Conservation (phyloP, 2,113 vertebrate species). For the Acanthochromis polyacanthus region DNA sequence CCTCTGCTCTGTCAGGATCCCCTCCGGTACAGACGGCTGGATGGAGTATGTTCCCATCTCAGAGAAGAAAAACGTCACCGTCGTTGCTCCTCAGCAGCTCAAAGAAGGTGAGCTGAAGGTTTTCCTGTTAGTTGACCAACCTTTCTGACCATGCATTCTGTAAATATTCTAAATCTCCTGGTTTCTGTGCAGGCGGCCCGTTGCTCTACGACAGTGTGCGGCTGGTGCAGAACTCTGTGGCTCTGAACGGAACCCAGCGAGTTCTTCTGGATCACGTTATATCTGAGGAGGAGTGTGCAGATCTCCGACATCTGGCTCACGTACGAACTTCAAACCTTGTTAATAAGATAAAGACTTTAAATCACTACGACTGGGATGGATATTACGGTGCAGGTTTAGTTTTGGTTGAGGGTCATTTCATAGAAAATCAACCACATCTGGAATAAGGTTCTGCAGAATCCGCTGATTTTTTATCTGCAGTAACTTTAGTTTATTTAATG, state of each 20-base stretch:
- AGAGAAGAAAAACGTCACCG: conserved; percentile 83
- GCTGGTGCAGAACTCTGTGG: conserved; percentile 90
- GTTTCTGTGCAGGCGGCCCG: conserved; percentile 87
- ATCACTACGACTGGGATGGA: too few species aligned
- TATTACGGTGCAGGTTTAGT: neutral
- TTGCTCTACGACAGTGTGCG: conserved; percentile 88
- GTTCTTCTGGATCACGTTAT: conserved; percentile 94
- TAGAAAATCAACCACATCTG: too few species aligned
- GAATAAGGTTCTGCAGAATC: too few species aligned
- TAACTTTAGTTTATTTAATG: too few species aligned
- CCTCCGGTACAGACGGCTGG: conserved; percentile 87
- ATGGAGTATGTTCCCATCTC: conserved; percentile 86
- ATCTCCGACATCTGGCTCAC: conserved; percentile 89
- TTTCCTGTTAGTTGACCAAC: neutral
- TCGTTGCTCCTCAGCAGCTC: conserved; percentile 78
- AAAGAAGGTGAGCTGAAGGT: conserved; percentile 87
- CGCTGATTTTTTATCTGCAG: too few species aligned
- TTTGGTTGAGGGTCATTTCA: too few species aligned
- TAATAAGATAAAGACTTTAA: neutral
- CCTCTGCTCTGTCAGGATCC: conserved; percentile 82
- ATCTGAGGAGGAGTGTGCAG: conserved; percentile 89
- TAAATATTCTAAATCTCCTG: neutral
- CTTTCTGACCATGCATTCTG: neutral
- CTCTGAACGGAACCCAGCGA: conserved; percentile 93
- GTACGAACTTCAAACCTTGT: conserved; percentile 81